These are phyloP conservation scores for Lerista edwardsae DNA, from an alignment of 2,797 vertebrate genomes.

Conservation along the genomic window DNA sequence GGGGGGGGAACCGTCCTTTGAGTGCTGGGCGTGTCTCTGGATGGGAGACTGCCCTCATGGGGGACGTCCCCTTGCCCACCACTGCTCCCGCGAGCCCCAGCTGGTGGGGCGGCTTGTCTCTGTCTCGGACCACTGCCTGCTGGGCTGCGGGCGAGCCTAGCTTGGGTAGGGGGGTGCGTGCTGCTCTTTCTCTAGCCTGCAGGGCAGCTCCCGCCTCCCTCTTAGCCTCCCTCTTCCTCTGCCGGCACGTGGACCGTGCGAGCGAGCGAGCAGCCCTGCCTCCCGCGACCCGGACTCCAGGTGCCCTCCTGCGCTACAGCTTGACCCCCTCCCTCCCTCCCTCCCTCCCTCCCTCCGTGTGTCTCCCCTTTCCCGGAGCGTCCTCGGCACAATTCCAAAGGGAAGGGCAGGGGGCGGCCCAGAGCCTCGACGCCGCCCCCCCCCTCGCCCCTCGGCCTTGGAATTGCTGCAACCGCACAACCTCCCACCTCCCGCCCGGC, in stretches of 20 bases:
- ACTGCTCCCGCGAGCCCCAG: not conserved
- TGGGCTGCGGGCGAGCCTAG: not conserved
- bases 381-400: conserved; percentile 72
- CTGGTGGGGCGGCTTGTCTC: not conserved
- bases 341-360: conserved; percentile 72
- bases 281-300: conserved; percentile 72
- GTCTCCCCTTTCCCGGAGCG: no score
- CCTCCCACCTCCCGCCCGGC: conserved; percentile 6
- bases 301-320: conserved; percentile 62
- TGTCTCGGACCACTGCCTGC: not conserved
- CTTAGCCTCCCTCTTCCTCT: conserved; percentile 59
- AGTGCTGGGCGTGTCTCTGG: not conserved
- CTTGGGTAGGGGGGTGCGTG: no score
- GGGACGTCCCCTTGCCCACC: not conserved
- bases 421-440: no score
- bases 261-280: conserved; percentile 66
- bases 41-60: not conserved
- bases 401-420: conserved; percentile 70
- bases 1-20: no score
- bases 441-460: not conserved
- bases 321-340: conserved; percentile 61
- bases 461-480: not conserved
- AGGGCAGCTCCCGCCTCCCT: conserved; percentile 38
- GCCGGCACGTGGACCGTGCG: conserved; percentile 55
- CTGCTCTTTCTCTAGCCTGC: conserved; percentile 25